These are phyloP conservation scores for Ceratoteleas bidentatus DNA, from an alignment of 1,140 invertebrate species.

Conservation along the genomic window DNA sequence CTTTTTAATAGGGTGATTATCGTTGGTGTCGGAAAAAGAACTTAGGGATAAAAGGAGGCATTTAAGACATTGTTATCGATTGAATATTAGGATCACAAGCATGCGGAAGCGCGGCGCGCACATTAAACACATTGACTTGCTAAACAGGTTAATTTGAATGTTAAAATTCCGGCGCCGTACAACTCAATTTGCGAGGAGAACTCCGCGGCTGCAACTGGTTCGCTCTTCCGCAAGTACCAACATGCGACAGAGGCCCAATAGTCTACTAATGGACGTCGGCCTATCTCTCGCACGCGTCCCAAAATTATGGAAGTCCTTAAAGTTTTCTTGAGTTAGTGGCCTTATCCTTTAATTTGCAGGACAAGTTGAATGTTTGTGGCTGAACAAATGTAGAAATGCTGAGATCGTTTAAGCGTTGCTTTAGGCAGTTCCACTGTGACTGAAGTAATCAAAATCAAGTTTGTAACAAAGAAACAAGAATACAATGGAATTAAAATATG, in stretches of 20 bases:
- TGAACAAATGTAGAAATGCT: no score
- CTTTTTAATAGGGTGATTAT: no score
- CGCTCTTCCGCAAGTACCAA: conserved; percentile 66
- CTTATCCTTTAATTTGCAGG: no score
- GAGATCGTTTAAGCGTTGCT: no score
- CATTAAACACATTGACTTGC: conserved; percentile 78
- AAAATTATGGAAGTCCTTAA: conserved; percentile 35
- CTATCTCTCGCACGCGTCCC: conserved; percentile 49
- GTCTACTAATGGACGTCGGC: conserved; percentile 28
- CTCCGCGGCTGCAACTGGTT: conserved; percentile 70
- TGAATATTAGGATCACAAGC: conserved; percentile 74
- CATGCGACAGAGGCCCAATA: conserved; percentile 40
- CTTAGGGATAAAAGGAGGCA: conserved; percentile 1
- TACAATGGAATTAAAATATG: no score
- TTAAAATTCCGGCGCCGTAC: conserved; percentile 77
- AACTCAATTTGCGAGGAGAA: conserved; percentile 78
- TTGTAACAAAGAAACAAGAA: no score
- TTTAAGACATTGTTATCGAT: conserved; percentile 73
- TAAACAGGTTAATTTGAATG: conserved; percentile 80
- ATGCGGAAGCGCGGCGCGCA: conserved; percentile 61
- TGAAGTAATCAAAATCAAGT: no score
- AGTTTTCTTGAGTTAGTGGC: no score
- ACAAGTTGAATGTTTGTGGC: no score
- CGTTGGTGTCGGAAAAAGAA: not conserved
- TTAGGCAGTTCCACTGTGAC: no score